Percentiles rank a stretch among this genome's conserved stretches.
These are phyloP conservation scores for Epinephelus moara DNA, from an alignment of 2,113 vertebrate genomes.

Conservation along the genomic window DNA sequence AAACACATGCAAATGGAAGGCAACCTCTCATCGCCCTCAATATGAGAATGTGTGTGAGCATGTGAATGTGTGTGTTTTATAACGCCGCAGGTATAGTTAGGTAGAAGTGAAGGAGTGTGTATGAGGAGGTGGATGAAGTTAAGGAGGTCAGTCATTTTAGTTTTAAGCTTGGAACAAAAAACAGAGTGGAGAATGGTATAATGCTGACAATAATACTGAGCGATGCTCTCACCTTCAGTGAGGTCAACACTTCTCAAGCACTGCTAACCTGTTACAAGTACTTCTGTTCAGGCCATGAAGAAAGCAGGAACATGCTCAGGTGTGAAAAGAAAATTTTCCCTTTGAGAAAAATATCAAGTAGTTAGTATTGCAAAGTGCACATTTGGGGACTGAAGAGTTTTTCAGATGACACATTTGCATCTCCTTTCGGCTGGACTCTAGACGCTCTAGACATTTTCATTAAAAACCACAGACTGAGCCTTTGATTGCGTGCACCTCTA, in stretches of 20 bases:
- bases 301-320: background rate
- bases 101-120: background rate
- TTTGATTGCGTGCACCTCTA: background rate
- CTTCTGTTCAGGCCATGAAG: background rate
- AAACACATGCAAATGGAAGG: conserved; percentile 68
- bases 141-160: background rate
- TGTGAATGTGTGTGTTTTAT: conserved; percentile 31
- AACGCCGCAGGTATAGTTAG: conserved; percentile 5
- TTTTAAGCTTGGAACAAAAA: background rate
- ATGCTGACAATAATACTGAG: background rate
- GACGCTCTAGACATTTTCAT: background rate
- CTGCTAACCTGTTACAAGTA: conserved; percentile 6
- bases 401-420: background rate
- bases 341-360: background rate
- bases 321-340: background rate
- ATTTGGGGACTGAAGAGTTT: background rate
- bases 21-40: conserved; percentile 33
- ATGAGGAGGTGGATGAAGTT: conserved; percentile 14
- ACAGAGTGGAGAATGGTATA: background rate
- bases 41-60: conserved; percentile 25
- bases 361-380: background rate
- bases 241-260: background rate
- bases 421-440: background rate
- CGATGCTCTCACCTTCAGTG: background rate
- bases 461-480: background rate